Base-by-base conservation (phyloP, 2,797 vertebrate genomes). In the Thaleichthys pacificus region DNA sequence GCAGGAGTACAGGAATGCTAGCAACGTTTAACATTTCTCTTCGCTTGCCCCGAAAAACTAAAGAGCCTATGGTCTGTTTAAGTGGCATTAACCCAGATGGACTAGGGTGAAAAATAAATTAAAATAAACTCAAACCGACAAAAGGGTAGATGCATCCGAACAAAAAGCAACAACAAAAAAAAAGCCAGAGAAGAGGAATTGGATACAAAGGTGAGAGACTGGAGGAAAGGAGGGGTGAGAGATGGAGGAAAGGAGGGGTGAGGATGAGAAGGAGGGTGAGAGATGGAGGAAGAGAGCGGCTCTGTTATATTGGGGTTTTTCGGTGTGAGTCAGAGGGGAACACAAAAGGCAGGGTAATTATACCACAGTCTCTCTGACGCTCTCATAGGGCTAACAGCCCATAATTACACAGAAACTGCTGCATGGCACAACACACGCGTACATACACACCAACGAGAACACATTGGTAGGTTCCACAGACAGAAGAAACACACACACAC, bases 341-440 rank as follows among this genome's bases (percentile, higher is more conserved):
- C 51, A 58, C 73, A 24, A 76, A 79, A 11, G 12, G 66, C 80
- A 80, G 77, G 75, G 75, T 80, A 81, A 86, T 86, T 81, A 86
- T 79, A 74, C 72, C 56, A 77, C 76, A 57, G 70, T 81, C 69
- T 75, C 69, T 80, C 70, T 77, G 67, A 68, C 21, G 26, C 9
- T 75, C 81, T 77, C 72, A 56, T n/a, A 74, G 54, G 77, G 12
- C 32, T 32, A 32, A 32, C 32, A 32, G 32, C 4, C 47, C 47
- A 17, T 49, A 17, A 49, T 49, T 17, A 49, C 9, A 49, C 47
- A 15, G 11, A 49, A 11, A 49, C 47, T 12, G 3, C 0, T 49
- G 47, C 47, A 17, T 49, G 15, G 47, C 32, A 32, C 32, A 32
- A 5, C 32, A 32, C 9, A 12, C 47, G 12, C 12, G 12, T 14